These are phyloP conservation scores for Eupithecia subfuscata DNA, from an alignment of 2,888 invertebrate genomes.

Conservation along the genomic window DNA sequence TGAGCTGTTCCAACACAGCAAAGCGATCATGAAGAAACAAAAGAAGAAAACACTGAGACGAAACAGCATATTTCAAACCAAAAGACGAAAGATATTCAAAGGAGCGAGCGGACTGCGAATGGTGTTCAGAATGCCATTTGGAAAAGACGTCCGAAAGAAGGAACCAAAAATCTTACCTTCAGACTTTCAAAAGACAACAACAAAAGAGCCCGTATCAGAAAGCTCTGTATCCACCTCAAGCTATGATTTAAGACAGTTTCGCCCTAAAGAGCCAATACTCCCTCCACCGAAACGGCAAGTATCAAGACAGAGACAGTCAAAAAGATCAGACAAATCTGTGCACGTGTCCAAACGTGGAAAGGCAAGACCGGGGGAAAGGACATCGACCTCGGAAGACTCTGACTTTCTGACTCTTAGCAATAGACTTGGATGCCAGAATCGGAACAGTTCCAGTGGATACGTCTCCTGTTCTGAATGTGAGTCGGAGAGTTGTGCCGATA, in stretches of 20 bases:
- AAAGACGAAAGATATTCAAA: constrained; percentile 84
- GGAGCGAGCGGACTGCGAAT: constrained; percentile 85
- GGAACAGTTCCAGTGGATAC: constrained; percentile 88
- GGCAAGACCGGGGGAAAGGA: constrained; percentile 83
- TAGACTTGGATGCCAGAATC: constrained; percentile 83
- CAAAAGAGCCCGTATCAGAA: constrained; percentile 77
- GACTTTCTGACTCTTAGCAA: constrained; percentile 84
- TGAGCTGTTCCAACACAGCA: constrained; percentile 94
- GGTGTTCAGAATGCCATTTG: constrained; percentile 86
- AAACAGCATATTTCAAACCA: constrained; percentile 83
- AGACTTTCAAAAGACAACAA: constrained; percentile 56
- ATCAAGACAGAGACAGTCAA: constrained; percentile 71
- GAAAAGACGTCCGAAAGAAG: constrained; percentile 72
- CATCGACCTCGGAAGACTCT: constrained; percentile 86
- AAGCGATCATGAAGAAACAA: constrained; percentile 94
- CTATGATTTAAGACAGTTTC: constrained; percentile 85
- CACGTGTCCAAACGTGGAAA: constrained; percentile 76
- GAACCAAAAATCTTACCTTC: constrained; percentile 60
- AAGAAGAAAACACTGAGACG: constrained; percentile 87
- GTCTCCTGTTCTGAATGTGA: constrained; percentile 96
- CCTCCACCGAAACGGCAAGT: constrained; percentile 75
- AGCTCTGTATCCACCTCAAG: constrained; percentile 86
- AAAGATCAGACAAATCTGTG: constrained; percentile 72
- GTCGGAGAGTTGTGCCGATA: constrained; percentile 93
- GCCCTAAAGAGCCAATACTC: constrained; percentile 80